Evolutionary conservation across 1,140 invertebrate genomes (phyloP), one percentile per base, ranked within the genome.

Genomic region (Dinoponera quadriceps): DNA sequence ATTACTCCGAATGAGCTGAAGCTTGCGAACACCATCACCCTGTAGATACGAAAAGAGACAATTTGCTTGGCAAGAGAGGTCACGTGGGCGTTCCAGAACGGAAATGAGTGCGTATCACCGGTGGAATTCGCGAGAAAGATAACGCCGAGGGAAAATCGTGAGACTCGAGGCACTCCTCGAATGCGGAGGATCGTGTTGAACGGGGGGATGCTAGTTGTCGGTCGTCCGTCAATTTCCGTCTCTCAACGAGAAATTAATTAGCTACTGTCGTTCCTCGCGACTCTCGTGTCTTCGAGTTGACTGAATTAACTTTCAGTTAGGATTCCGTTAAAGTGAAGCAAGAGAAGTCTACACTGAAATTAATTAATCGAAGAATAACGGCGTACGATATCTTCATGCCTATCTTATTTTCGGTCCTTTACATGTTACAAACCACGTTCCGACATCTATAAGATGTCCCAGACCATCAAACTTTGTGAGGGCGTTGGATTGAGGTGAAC

Each of bases 21-120:
- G 87, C 88, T 88, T 88, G 72, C 82, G 73, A 71, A 77, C 82
- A 89, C 82, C 84, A 88, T 84, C 87, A 87, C 85, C 85, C 85
- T 87, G 27, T 75, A 78, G 25, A 80, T 81, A 82, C 20, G n/a
- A 77, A 59, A 83, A 72, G 16, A 80, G 63, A 85, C 63, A 82
- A 11, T 54, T 71, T 72, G 54, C 33, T 25, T 59, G 63, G 27
- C 69, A 69, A 54, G 59, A 44, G 38, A 44, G 3, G 57, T 69
- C 57, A 57, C 14, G 25, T 57, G 54, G 14, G 57, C 18, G 29
- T n/a, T 69, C 25, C 27, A 69, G 51, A n/a, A 57, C n/a, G 38
- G 22, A 18, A 71, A 69, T 69, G 18, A 78, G 3, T 69, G 33
- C 65, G 51, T 78, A 69, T 3, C 51, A 51, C 33, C 57, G 18